Evolutionary conservation across 1,140 invertebrate genomes (phyloP), one percentile per base, ranked within the genome.

Genomic region (Diprion similis): DNA sequence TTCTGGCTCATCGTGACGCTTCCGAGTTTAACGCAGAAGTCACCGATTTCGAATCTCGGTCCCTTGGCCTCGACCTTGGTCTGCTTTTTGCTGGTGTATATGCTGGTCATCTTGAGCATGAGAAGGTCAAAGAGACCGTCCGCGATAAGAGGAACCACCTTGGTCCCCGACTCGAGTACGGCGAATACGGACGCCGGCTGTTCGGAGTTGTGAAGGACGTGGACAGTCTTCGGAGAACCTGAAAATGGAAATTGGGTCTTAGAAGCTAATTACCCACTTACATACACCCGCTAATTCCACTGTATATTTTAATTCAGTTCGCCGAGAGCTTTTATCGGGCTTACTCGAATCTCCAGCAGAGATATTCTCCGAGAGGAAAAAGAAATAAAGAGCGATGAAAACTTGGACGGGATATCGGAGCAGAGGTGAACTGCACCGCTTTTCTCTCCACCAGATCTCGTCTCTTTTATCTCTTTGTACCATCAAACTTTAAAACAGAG

Each of bases 21-120:
- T 37, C 97, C 97, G 3, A 99, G 89, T 88, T 99, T 99, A 7
- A 99, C 93, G 78, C 96, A 92, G 87, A 99, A 99, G 85, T 99
- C 98, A 0, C 93, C 95, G 45, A 98, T 91, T 86, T 98, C 95
- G 87, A 96, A 99, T 68, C 96, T 90, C 0, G 95, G 94, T 0
- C 97, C 98, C 85, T 98, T 97, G 0, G 95, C 95, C 86, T 99
- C 98, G 68, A 90, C 89, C 76, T 94, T 95, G 0, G 93, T 94
- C 78, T 95, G 93, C 85, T 98, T 96, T 87, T 97, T 97, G 11
- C 95, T 94, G 15, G 93, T 92, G 81, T 98, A 98, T 76, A 96
- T 94, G 69, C 92, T 92, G 2, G 93, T 92, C 83, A 99, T 91
- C 87, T 98, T 97, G 79, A 94, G 89, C 93, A 99, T 96, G 0